Percentiles rank a stretch among this genome's conserved stretches.
phyloP scores from a whole-genome alignment of 2,888 invertebrate species.

The Steinernema carpocapsae region DNA sequence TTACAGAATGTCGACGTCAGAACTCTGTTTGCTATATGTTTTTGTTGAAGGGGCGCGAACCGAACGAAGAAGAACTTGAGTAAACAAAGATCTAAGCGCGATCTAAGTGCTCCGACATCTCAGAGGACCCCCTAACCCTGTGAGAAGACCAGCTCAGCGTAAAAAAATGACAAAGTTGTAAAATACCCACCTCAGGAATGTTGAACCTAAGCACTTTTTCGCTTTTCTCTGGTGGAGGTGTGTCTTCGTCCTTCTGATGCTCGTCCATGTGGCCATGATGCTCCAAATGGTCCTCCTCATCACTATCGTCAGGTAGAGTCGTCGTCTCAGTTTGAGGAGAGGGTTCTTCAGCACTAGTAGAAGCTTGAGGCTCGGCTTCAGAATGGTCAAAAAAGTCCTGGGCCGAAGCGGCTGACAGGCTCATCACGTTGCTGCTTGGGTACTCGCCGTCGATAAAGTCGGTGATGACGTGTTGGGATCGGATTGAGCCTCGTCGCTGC shows the following conservation, averaged over 20 bases:
- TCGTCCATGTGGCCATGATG: background rate
- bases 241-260: no score
- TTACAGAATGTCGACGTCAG: background rate
- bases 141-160: no score
- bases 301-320: background rate
- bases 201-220: slow-evolving; percentile 28
- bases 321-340: background rate
- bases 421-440: background rate
- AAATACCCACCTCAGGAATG: background rate
- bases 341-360: background rate
- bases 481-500: slow-evolving; percentile 10
- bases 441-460: slow-evolving; percentile 14
- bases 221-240: no score
- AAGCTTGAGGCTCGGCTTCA: background rate
- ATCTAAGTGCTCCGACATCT: slow-evolving; percentile 1
- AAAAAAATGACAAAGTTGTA: no score
- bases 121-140: background rate
- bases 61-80: background rate
- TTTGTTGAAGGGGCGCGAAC: background rate
- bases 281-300: background rate
- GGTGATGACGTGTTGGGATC: slow-evolving; percentile 25
- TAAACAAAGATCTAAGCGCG: background rate
- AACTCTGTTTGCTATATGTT: background rate
- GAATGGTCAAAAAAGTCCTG: background rate
- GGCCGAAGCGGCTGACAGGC: background rate